Base-by-base conservation (phyloP, 2,888 invertebrate species). In the Sabellastarte sp. region DNA sequence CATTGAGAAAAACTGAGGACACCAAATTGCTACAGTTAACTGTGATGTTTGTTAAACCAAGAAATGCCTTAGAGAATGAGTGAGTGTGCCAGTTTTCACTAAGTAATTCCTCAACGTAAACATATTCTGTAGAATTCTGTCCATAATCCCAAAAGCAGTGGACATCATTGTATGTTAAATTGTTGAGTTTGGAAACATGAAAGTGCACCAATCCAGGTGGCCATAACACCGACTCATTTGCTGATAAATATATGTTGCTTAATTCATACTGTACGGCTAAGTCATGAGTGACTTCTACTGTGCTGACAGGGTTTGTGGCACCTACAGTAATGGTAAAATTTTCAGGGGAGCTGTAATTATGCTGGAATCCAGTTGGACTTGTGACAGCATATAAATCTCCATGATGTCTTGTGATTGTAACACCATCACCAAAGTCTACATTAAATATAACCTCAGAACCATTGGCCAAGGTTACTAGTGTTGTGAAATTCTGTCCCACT, bases 21-120 rank as follows among this genome's bases (percentile, higher is more conserved):
- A 59, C 28, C 41, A 59, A 5, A 59, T 59, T 59, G 59, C 41
- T 33, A 28, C 59, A 59, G 28, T 41, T 59, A 3, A 41, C 59
- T 5, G 15, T 10, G 3, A 59, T 41, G 4, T 10, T 59, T 5
- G 3, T 4, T 20, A 5, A 20, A 4, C 59, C 59, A 30, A 59
- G 15, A 29, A 24, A 10, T 29, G 10, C 20, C 29, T 30, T 57
- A 5, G 28, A 10, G 31, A 57, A 26, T 24, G 4, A 10, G 28
- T 29, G 15, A 5, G 31, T 20, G 4, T 57, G 29, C n/a, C n/a
- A n/a, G n/a, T n/a, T n/a, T n/a, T n/a, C n/a, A n/a, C n/a, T n/a
- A n/a, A n/a, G n/a, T n/a, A n/a, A n/a, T n/a, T n/a, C n/a, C n/a
- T n/a, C n/a, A 4, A 29, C 28, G 15, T 29, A 10, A 28, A 30